A percentile compares a stretch with the other conserved stretches of the same genome.
Conservation (phyloP, 1,140 invertebrate genomes). For the Aplysia californica region DNA sequence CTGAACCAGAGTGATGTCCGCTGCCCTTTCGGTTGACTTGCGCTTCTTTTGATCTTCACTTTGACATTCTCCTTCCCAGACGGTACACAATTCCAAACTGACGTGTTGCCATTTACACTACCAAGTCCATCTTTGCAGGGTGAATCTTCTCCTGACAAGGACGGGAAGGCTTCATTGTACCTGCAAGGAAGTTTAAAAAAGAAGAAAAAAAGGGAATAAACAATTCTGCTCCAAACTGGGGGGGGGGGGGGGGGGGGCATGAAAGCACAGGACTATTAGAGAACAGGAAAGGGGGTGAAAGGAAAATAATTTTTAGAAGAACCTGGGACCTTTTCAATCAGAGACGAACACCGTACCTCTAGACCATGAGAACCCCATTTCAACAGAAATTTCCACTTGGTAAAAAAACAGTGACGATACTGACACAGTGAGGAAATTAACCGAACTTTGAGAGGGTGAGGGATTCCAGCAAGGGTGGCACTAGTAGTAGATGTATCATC, state of each 20-base stretch:
- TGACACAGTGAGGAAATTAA: background rate
- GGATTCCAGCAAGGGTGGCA: background rate
- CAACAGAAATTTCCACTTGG: background rate
- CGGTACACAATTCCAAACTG: background rate
- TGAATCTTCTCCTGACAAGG: background rate
- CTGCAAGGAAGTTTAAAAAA: background rate
- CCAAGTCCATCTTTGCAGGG: background rate
- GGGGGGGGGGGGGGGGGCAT: background rate
- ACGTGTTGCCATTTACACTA: background rate
- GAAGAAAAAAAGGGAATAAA: background rate
- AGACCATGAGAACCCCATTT: too few species aligned
- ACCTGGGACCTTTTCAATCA: too few species aligned
- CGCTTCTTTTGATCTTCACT: background rate
- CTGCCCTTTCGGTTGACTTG: background rate
- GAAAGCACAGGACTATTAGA: background rate
- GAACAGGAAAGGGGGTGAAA: too few species aligned
- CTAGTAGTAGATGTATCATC: background rate
- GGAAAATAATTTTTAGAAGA: too few species aligned
- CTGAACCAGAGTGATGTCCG: background rate
- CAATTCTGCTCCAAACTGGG: background rate
- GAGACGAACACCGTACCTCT: too few species aligned
- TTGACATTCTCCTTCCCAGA: background rate
- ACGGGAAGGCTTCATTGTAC: slow-evolving; percentile 20
- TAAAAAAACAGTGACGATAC: background rate
- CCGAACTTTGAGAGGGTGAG: background rate